A percentile compares a stretch with the other conserved stretches of the same genome.
phyloP scores from a whole-genome alignment of 2,888 invertebrate species.

The Conomelus anceps region DNA sequence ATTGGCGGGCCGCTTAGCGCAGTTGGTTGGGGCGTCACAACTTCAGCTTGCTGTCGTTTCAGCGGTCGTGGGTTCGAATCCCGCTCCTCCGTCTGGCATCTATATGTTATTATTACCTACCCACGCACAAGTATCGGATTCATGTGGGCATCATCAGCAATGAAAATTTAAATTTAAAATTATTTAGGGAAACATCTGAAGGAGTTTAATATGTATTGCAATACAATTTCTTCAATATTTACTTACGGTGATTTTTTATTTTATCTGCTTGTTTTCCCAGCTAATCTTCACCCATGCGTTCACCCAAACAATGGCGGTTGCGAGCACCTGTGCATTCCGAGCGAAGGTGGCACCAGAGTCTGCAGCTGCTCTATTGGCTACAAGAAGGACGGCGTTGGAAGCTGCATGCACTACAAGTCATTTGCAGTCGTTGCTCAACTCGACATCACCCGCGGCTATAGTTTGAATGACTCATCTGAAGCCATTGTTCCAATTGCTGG shows the following conservation, averaged over 20 bases:
- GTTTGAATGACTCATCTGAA: constrained; percentile 75
- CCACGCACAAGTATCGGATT: no score
- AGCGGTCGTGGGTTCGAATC: no score
- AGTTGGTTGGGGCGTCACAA: no score
- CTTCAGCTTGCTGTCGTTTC: no score
- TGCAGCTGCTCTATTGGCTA: constrained; percentile 92
- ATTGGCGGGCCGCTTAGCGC: no score
- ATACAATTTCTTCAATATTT: background rate
- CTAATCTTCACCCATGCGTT: constrained; percentile 67
- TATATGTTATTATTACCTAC: no score
- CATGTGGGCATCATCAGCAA: no score
- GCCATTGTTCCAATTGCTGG: constrained; percentile 94
- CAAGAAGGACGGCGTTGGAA: constrained; percentile 66
- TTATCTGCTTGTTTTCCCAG: background rate
- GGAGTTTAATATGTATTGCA: no score
- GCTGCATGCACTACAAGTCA: constrained; percentile 73
- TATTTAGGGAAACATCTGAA: background rate
- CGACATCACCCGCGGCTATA: constrained; percentile 81
- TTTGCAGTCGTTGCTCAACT: constrained; percentile 90
- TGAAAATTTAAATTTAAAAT: no score
- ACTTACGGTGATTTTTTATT: background rate
- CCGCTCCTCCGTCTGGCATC: no score
- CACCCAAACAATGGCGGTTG: constrained; percentile 87
- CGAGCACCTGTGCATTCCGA: constrained; percentile 88
- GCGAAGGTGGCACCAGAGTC: constrained; percentile 62